Evolutionary conservation across 2,113 vertebrate genomes (phyloP).

Genomic region (Natator depressus): DNA sequence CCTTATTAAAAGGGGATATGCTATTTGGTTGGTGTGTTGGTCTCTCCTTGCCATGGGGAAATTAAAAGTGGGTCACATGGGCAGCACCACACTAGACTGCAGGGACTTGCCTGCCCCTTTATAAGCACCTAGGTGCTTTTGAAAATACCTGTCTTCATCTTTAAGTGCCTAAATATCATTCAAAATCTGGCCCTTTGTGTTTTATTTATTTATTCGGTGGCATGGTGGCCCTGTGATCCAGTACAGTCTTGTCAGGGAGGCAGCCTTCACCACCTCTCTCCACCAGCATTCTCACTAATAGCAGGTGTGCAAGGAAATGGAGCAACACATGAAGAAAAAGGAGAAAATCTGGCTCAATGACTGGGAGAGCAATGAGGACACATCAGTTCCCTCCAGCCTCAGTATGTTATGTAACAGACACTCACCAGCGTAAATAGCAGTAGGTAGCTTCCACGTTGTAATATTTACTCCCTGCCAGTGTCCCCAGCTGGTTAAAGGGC

Average conservation of each 20-base stretch:
- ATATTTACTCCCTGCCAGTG: constrained; percentile 94
- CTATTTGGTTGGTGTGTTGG: not conserved
- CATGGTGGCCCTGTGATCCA: rapidly evolving
- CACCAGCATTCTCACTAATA: not conserved
- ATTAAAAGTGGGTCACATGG: not conserved
- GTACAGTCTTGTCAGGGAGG: not conserved
- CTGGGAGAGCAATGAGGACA: not conserved
- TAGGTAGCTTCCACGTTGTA: constrained; percentile 98
- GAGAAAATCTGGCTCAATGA: not conserved
- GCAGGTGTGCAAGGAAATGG: not conserved
- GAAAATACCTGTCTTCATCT: not conserved
- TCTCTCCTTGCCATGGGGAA: not conserved
- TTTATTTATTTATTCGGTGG: not conserved
- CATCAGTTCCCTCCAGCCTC: not conserved
- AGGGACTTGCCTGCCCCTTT: not conserved
- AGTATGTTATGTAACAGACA: not conserved
- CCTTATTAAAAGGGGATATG: not conserved
- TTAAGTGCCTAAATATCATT: not conserved
- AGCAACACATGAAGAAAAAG: not conserved
- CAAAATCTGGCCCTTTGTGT: not conserved
- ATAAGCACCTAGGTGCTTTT: not conserved
- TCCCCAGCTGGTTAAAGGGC: constrained; percentile 98
- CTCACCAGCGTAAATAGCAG: constrained; percentile 98
- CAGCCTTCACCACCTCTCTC: not conserved
- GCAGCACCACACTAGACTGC: not conserved